Base-by-base conservation (phyloP, 1,140 invertebrate genomes). In the Bombus affinis region DNA sequence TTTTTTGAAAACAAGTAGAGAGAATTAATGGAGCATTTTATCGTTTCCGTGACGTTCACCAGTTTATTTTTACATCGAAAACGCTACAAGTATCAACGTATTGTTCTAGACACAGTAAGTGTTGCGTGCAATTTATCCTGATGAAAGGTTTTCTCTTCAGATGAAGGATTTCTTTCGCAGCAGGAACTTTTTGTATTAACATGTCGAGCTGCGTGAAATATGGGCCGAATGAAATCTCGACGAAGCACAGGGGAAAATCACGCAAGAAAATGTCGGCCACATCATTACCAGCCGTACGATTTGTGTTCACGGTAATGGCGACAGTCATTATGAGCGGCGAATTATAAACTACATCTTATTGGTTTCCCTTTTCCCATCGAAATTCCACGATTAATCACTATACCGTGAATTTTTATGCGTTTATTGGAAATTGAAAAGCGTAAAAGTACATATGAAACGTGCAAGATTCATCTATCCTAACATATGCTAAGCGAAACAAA, bases 261-360 rank as follows among this genome's bases (percentile, higher is more conserved):
- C 83, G 83, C 81, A 77, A 83, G 81, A 83, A 83, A 77, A 83
- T 77, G 73, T 66, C 47, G 72, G 59, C 62, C 81, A 35, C 62
- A 70, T 83, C 72, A 68, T 77, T 77, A 83, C 35, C 73, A 37
- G 32, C 22, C 53, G 76, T 77, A 53, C 47, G 73, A 83, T 83
- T 83, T 77, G 73, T 77, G 81, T 32, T 42, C 44, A 12, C 18
- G 73, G 35, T 83, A 83, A 83, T 68, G 42, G 44, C 44, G 28
- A 32, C 62, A 62, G 62, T 66, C 81, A 32, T 83, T 83, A 81
- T 57, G 28, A 83, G 8, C 39, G 10, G 42, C 13, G 32, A 74
- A 68, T 76, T 83, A 66, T 57, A 76, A 73, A 53, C 65, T 68
- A 62, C 53, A 32, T 35, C 53, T 76, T 62, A 42, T 53, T n/a